Evolutionary conservation across 2,888 invertebrate genomes (phyloP).

Genomic region (Ischnus inquisitorius): DNA sequence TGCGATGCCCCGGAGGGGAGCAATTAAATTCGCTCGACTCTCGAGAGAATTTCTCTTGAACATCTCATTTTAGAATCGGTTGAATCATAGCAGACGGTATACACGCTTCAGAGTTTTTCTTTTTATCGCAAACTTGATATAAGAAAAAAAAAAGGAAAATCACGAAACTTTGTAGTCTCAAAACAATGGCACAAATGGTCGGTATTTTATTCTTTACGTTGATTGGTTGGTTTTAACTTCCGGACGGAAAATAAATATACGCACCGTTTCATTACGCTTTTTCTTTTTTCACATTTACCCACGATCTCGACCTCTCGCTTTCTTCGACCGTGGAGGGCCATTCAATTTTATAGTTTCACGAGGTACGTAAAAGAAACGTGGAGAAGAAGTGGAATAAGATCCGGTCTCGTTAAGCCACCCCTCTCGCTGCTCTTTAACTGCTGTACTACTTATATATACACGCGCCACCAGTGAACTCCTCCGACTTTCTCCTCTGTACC

Average conservation of each 20-base stretch:
- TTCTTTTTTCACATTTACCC: neutral
- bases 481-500: slow-evolving; percentile 6
- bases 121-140: no score
- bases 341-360: slow-evolving; percentile 57
- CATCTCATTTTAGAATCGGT: slow-evolving; percentile 18
- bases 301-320: neutral
- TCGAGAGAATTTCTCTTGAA: slow-evolving; percentile 15
- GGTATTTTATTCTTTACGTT: neutral
- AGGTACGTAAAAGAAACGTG: slow-evolving; percentile 40
- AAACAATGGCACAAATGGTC: neutral
- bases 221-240: neutral
- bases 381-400: slow-evolving; percentile 57
- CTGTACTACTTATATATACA: slow-evolving; percentile 44
- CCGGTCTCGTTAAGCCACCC: slow-evolving; percentile 58
- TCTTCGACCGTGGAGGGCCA: slow-evolving; percentile 17
- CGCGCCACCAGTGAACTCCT: neutral
- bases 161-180: neutral
- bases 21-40: slow-evolving; percentile 29
- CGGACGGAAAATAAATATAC: neutral
- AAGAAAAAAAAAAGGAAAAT: no score
- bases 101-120: neutral
- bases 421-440: slow-evolving; percentile 42
- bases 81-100: neutral
- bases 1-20: slow-evolving; percentile 6
- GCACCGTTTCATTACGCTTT: neutral